Evolutionary conservation across 2,797 vertebrate genomes (phyloP).

Genomic region (Rhincodon typus): DNA sequence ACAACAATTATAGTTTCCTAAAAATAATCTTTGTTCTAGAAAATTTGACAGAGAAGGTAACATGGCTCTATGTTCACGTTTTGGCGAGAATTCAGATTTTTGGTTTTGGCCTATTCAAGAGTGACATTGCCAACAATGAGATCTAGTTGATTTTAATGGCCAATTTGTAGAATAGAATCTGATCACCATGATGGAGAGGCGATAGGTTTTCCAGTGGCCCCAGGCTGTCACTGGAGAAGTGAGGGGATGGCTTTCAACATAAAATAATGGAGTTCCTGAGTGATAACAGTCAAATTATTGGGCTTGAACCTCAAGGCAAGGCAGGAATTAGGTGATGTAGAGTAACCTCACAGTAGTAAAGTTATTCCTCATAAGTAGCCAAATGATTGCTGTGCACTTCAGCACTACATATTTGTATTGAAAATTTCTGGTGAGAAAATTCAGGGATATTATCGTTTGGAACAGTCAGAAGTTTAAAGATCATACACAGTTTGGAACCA

Average conservation of each 20-base stretch:
- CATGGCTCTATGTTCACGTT: background rate
- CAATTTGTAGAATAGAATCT: background rate
- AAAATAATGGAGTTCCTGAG: background rate
- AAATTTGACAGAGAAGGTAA: background rate
- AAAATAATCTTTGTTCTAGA: background rate
- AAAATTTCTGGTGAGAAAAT: background rate
- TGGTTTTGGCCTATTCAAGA: background rate
- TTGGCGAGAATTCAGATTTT: background rate
- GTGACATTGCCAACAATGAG: background rate
- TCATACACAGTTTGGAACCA: background rate
- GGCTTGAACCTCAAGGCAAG: background rate
- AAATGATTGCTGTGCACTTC: background rate
- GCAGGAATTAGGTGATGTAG: background rate
- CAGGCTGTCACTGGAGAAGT: background rate
- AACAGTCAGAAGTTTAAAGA: background rate
- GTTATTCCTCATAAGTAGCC: background rate
- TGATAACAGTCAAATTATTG: background rate
- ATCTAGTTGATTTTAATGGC: background rate
- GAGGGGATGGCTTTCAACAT: background rate
- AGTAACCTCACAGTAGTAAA: background rate
- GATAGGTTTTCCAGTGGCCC: background rate
- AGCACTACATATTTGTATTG: background rate
- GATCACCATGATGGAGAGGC: background rate
- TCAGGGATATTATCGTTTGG: background rate
- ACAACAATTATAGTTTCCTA: background rate